Conservation (phyloP, 2,888 invertebrate species). For the Autographa pulchrina region DNA sequence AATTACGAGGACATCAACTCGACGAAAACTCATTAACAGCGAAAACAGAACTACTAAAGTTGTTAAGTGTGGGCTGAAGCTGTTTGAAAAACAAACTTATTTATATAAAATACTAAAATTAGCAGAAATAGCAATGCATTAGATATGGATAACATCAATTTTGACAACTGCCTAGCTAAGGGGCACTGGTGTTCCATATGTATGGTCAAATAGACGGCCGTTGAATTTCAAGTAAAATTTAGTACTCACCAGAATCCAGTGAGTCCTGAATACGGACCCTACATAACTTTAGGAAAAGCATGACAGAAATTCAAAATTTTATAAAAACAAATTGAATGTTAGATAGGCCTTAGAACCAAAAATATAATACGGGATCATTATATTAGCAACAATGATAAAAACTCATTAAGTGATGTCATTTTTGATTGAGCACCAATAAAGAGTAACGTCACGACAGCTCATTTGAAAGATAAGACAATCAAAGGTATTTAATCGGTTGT, state of each 20-base stretch:
- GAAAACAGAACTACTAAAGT: background rate
- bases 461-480: slow-evolving; percentile 41
- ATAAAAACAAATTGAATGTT: too few species aligned
- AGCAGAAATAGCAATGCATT: background rate
- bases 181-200: too few species aligned
- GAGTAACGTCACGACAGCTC: slow-evolving; percentile 20
- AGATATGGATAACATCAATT: too few species aligned
- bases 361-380: background rate
- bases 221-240: too few species aligned
- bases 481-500: slow-evolving; percentile 43
- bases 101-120: background rate
- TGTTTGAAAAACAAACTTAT: background rate
- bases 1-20: background rate
- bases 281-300: too few species aligned
- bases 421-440: background rate
- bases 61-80: background rate
- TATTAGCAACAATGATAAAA: background rate
- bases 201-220: too few species aligned
- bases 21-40: background rate
- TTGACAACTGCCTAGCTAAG: too few species aligned
- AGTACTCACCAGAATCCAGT: too few species aligned
- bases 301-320: too few species aligned
- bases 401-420: background rate
- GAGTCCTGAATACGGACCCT: too few species aligned
- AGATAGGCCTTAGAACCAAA: background rate